Base-by-base conservation (phyloP, 2,797 vertebrate genomes). In the Lepilemur ruficaudatus region DNA sequence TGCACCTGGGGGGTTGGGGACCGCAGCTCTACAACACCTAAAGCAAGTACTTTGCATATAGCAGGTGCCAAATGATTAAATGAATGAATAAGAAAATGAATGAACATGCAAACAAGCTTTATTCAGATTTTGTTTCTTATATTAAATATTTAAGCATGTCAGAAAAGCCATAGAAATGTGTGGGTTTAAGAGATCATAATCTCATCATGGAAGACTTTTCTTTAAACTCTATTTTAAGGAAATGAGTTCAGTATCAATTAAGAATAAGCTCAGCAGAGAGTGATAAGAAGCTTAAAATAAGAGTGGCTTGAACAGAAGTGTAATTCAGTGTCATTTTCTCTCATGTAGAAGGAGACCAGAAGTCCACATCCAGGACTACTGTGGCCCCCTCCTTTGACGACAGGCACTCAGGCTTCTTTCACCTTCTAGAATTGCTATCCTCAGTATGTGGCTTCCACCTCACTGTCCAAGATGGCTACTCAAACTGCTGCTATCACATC, bases 211-310 rank as follows among this genome's bases (percentile, higher is more conserved):
- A 82, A 94, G 43, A 90, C 4, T 15, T 72, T 80, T 46, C 23
- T 94, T 76, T 82, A 93, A 80, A 63, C 32, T 91, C 52, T 17
- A 28, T 61, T 90, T 89, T 87, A 38, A 90, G 81, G 65, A 85
- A 82, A 12, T 69, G n/a, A 73, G 1, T 41, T 91, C 50, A 65
- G 5, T 59, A 35, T 92, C 43, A 69, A 20, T 61, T 93, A 88
- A 65, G 59, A 59, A 69, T 28, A 69, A 30, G 5, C 50, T 86
- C 17, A 73, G 50, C 61, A 85, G 70, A 92, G 28, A 94, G 3
- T 5, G 35, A 78, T 20, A 79, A 70, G 41, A 92, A 48, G 15
- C 30, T 13, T 92, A 23, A 89, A 59, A 59, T 25, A 20, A 75
- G 43, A 81, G 35, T 35, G 52, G 25, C 65, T 82, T 65, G 28